Conservation (phyloP, 2,888 invertebrate species). For the Salpingus planirostris region DNA sequence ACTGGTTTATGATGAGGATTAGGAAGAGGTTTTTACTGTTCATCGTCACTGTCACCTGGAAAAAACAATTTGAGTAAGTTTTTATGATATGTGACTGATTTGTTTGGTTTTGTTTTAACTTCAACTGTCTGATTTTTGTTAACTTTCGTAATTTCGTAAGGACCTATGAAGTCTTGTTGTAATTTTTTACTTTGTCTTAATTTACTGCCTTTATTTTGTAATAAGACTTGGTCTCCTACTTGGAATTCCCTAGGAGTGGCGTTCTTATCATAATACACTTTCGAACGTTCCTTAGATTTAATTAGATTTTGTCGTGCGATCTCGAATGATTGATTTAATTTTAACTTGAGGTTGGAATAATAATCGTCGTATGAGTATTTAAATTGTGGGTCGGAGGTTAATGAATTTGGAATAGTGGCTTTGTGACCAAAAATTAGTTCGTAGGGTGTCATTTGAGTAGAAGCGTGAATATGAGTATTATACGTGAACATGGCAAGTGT, state of each 20-base stretch:
- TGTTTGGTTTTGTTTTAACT: neutral
- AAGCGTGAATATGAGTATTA: neutral
- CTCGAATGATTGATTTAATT: neutral
- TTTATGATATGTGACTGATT: neutral
- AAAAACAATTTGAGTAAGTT: neutral
- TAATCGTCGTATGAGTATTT: neutral
- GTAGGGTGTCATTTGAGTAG: neutral
- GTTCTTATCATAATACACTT: neutral
- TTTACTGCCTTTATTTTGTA: neutral
- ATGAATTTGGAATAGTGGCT: neutral
- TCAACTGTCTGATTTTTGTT: neutral
- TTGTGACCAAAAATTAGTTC: neutral
- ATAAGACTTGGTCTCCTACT: neutral
- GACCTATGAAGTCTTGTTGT: neutral
- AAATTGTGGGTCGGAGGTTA: neutral
- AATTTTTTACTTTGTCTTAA: neutral
- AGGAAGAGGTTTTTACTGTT: too few relatives aligned
- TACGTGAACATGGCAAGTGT: neutral
- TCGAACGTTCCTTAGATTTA: neutral
- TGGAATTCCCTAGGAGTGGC: neutral
- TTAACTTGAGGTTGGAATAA: neutral
- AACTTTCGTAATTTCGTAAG: neutral
- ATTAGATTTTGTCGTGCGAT: neutral
- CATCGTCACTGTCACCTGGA: too few relatives aligned
- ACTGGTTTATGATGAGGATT: too few relatives aligned